Conservation (phyloP, 2,113 vertebrate species). For the Petrocephalus microphthalmus region DNA sequence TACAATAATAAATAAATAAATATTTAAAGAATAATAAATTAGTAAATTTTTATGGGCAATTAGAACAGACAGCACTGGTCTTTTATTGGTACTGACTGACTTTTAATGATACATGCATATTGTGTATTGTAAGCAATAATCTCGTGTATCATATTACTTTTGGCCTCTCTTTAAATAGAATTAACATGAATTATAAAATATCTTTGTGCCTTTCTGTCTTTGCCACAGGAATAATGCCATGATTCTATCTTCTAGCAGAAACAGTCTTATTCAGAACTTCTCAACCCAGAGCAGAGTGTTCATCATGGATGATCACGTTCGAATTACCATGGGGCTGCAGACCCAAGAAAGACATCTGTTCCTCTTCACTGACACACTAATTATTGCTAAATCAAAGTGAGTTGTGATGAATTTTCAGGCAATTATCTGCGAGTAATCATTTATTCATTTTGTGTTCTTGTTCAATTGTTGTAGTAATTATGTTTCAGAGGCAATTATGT, state of each 20-base stretch:
- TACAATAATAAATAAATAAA: background rate
- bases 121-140: background rate
- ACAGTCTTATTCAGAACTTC: slow-evolving; percentile 48
- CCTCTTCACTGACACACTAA: slow-evolving; percentile 61
- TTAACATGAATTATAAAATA: background rate
- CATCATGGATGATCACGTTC: slow-evolving; percentile 59
- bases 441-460: background rate
- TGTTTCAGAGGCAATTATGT: background rate
- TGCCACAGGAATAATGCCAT: slow-evolving; percentile 28
- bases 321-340: slow-evolving; percentile 59
- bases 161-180: background rate
- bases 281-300: slow-evolving; percentile 53
- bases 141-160: background rate
- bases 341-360: slow-evolving; percentile 65
- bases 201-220: background rate
- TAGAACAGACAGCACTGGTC: background rate
- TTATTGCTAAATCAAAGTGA: slow-evolving; percentile 70
- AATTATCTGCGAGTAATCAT: background rate
- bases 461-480: background rate
- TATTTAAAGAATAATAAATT: background rate
- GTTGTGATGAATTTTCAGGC: slow-evolving; percentile 20
- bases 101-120: background rate
- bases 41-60: background rate
- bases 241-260: slow-evolving; percentile 36
- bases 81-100: background rate